A percentile compares a stretch with the other conserved stretches of the same genome.
phyloP scores from a whole-genome alignment of 2,797 vertebrate species.

The Phataginus tetradactyla region DNA sequence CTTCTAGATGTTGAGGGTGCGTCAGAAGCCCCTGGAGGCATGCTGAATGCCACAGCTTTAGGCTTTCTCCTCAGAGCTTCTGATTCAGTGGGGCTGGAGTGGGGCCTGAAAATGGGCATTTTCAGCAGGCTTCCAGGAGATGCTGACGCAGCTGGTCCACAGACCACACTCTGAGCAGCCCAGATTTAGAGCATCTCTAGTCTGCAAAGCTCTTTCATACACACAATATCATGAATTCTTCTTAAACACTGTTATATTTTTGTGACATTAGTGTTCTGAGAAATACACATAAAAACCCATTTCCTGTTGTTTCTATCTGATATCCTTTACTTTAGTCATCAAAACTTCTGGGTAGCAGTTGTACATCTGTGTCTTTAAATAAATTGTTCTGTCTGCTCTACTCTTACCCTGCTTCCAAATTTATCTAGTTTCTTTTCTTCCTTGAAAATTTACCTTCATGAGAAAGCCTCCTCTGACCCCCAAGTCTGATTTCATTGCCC shows the following conservation, averaged over 20 bases:
- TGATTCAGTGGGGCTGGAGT: neutral
- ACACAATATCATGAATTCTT: neutral
- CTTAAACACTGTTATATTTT: slow-evolving; percentile 8
- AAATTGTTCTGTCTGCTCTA: neutral
- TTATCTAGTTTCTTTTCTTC: slow-evolving; percentile 26
- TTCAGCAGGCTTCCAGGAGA: neutral
- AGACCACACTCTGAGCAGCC: no score
- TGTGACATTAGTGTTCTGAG: slow-evolving; percentile 21
- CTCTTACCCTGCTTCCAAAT: neutral
- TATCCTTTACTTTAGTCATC: slow-evolving; percentile 34
- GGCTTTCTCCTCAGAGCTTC: neutral
- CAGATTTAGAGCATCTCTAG: neutral
- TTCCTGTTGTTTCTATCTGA: slow-evolving; percentile 40
- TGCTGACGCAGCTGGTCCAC: no score
- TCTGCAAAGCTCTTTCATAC: neutral
- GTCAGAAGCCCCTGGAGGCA: neutral
- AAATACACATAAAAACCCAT: slow-evolving; percentile 36
- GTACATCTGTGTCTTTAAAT: neutral
- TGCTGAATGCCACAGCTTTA: neutral
- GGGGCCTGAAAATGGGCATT: neutral
- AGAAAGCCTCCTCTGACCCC: neutral
- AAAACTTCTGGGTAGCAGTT: neutral
- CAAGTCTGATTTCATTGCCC: neutral
- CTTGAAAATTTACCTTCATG: neutral
- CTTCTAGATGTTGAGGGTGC: neutral